Base-by-base conservation (phyloP, 2,888 invertebrate genomes). In the Acanthosepion lycidas region DNA sequence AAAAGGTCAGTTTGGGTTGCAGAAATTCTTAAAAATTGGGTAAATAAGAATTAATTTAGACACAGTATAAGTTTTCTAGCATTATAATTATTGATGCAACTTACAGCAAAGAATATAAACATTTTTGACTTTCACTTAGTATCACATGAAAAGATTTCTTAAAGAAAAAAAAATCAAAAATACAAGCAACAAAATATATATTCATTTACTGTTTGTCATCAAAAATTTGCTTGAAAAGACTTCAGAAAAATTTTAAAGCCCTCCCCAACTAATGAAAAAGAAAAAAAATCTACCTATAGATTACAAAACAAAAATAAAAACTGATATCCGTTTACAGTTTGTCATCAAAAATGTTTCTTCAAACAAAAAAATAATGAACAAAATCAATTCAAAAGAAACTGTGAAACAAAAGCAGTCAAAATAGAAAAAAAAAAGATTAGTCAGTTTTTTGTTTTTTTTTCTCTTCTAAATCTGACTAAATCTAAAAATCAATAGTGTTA, bases 321-420 rank as follows among this genome's bases (percentile, higher is more conserved):
- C 12, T 78, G 15, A 78, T 78, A 33, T 78, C 78, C 33, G 15
- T 78, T 78, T 33, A 33, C 78, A 78, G 78, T 78, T 78, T 78
- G 78, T 78, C 78, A 78, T 78, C n/a, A 78, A 78, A 78, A 78
- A n/a, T 78, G 15, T 78, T 78, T 78, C 78, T 78, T 78, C n/a
- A 78, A 78, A n/a, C 12, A 78, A 78, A 78, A 78, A n/a, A 78
- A 18, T 6, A n/a, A n/a, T 78, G 0, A n/a, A 78, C 6, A 78
- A 33, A 78, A 78, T 78, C 78, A 78, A 78, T 78, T 78, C n/a
- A 78, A 78, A 78, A 0, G 1, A 1, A n/a, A 78, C n/a, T 12
- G 8, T n/a, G 6, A 28, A n/a, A 78, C 9, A 12, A 78, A 78
- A 3, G 5, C n/a, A n/a, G 33, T n/a, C 6, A 23, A 59, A 59